Conservation (phyloP, 2,113 vertebrate species). For the Hyaena hyaena region DNA sequence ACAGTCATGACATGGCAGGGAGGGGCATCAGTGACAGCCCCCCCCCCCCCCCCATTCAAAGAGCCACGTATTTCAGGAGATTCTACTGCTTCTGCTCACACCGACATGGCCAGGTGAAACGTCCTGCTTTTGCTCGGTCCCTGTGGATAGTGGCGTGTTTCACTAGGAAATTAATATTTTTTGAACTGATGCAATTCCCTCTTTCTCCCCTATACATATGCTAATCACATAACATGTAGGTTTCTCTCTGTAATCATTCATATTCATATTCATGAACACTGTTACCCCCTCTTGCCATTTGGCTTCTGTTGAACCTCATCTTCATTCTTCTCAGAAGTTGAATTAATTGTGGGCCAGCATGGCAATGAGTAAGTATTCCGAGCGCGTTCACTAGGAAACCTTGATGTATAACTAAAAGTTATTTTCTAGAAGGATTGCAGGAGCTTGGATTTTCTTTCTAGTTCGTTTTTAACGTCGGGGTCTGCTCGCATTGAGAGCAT, state of each 20-base stretch:
- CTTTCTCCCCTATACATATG: constrained; percentile 26
- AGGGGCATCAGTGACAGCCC: background rate
- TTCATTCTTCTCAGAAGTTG: constrained; percentile 28
- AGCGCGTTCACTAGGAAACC: background rate
- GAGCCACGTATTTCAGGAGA: background rate
- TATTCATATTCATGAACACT: constrained; percentile 64
- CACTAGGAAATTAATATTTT: constrained; percentile 58
- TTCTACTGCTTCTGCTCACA: rapidly evolving
- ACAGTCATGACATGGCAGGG: too few species aligned
- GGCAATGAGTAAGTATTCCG: background rate
- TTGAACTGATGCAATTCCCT: background rate
- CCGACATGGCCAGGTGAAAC: background rate
- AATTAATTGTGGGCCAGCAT: constrained; percentile 2
- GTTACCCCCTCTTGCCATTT: background rate
- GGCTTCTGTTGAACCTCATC: constrained; percentile 28
- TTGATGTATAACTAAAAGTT: background rate
- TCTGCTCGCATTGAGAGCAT: background rate
- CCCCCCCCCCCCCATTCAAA: too few species aligned
- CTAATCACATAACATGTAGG: constrained; percentile 19
- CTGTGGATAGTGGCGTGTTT: background rate
- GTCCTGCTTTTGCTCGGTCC: background rate
- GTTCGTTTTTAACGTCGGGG: background rate
- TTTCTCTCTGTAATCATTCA: constrained; percentile 48
- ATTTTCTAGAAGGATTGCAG: background rate
- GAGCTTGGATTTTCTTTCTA: background rate